These are phyloP conservation scores for Plectrocnemia conspersa DNA, from an alignment of 1,140 invertebrate species.

Conservation along the genomic window DNA sequence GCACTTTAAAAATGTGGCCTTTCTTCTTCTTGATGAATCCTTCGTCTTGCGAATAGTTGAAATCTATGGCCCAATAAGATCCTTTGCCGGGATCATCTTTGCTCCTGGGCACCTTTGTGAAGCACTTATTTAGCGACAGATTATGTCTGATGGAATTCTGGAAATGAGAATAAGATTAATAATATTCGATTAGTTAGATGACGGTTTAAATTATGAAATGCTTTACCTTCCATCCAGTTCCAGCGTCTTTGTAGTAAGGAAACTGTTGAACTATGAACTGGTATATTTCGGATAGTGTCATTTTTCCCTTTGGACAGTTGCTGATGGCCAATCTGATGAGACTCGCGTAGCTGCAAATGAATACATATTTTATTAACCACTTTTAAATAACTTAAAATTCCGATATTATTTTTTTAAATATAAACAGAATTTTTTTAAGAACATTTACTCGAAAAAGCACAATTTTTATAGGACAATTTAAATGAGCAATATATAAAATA, in stretches of 20 bases:
- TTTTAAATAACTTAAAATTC: neutral
- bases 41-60: slow-evolving; percentile 72
- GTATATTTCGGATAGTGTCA: slow-evolving; percentile 71
- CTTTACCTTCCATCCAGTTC: slow-evolving; percentile 66
- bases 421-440: too few relatives aligned
- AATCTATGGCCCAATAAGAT: slow-evolving; percentile 61
- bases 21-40: slow-evolving; percentile 65
- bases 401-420: neutral
- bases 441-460: too few relatives aligned
- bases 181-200: neutral
- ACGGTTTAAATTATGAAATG: neutral
- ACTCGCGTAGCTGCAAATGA: slow-evolving; percentile 60
- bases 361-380: slow-evolving; percentile 13
- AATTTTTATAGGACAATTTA: too few relatives aligned
- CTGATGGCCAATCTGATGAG: slow-evolving; percentile 69
- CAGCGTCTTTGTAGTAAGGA: slow-evolving; percentile 65
- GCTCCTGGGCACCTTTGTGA: slow-evolving; percentile 59
- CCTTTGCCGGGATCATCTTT: slow-evolving; percentile 64
- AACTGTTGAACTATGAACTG: slow-evolving; percentile 73
- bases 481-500: too few relatives aligned
- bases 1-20: slow-evolving; percentile 44
- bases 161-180: slow-evolving; percentile 33
- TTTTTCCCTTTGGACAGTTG: slow-evolving; percentile 65
- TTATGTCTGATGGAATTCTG: slow-evolving; percentile 94
- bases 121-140: slow-evolving; percentile 86